A percentile compares a stretch with the other conserved stretches of the same genome.
These are phyloP conservation scores for Tragelaphus imberbis DNA, from an alignment of 2,113 vertebrate species.

Conservation along the genomic window DNA sequence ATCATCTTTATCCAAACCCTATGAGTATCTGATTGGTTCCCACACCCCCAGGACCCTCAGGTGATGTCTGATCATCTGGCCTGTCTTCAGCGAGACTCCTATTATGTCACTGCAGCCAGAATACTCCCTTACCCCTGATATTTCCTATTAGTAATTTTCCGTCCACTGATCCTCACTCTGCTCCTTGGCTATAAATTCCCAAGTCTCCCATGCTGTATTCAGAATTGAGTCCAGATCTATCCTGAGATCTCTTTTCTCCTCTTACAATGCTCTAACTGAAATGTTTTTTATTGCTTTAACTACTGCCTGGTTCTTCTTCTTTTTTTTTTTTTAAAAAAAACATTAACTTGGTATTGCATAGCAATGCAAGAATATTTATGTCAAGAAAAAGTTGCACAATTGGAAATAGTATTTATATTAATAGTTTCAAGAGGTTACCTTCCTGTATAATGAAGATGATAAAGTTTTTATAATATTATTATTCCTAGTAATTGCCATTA, in stretches of 20 bases:
- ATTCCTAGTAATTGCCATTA: neutral
- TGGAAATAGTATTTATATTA: neutral
- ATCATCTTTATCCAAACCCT: neutral
- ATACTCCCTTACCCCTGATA: neutral
- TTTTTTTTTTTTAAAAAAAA: neutral
- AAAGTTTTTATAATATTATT: neutral
- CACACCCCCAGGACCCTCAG: too few species aligned
- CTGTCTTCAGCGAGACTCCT: neutral
- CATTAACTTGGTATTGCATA: neutral
- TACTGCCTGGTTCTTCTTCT: neutral
- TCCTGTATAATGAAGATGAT: neutral
- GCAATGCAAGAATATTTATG: neutral
- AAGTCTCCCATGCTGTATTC: neutral
- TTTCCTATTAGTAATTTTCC: neutral
- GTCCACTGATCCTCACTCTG: neutral
- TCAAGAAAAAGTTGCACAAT: neutral
- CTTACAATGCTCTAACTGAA: neutral
- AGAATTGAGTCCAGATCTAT: neutral
- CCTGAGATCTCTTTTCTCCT: neutral
- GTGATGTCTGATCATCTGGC: neutral
- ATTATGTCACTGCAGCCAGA: neutral
- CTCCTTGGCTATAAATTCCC: neutral
- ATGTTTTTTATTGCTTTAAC: neutral
- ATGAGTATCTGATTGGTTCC: neutral
- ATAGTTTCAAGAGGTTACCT: neutral